Conservation (phyloP, 2,113 vertebrate genomes). For the Paradoxurus hermaphroditus region DNA sequence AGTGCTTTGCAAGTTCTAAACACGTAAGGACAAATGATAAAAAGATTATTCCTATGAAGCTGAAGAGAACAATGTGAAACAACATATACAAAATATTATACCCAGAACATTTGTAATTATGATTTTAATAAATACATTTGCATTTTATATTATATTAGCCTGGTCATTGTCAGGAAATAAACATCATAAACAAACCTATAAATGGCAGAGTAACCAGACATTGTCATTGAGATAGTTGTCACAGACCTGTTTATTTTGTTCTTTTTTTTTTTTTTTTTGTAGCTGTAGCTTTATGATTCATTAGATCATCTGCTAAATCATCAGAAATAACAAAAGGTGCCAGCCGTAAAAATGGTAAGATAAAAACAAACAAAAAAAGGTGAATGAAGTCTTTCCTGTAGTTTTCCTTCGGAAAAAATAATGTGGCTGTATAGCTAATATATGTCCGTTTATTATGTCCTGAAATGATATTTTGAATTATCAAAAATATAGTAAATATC, state of each 20-base stretch:
- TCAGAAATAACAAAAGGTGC: background rate
- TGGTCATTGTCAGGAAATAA: background rate
- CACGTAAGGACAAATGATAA: background rate
- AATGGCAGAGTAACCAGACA: background rate
- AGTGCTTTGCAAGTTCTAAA: background rate
- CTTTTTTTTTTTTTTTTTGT: background rate
- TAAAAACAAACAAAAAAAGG: background rate
- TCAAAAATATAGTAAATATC: background rate
- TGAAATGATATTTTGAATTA: background rate
- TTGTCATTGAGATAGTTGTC: background rate
- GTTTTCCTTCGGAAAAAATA: background rate
- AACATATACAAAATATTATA: background rate
- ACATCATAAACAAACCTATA: background rate
- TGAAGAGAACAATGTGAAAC: background rate
- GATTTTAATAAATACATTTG: background rate
- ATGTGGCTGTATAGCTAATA: background rate
- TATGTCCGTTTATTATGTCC: background rate
- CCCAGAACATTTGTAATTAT: background rate
- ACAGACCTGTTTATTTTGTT: fast-evolving
- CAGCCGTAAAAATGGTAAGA: background rate
- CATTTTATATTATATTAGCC: background rate
- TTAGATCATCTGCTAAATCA: background rate
- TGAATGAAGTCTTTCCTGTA: background rate
- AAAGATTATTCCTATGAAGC: background rate
- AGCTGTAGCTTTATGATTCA: background rate